Evolutionary conservation across 2,797 vertebrate species (phyloP).

Genomic region (Diglossa cyanea): DNA sequence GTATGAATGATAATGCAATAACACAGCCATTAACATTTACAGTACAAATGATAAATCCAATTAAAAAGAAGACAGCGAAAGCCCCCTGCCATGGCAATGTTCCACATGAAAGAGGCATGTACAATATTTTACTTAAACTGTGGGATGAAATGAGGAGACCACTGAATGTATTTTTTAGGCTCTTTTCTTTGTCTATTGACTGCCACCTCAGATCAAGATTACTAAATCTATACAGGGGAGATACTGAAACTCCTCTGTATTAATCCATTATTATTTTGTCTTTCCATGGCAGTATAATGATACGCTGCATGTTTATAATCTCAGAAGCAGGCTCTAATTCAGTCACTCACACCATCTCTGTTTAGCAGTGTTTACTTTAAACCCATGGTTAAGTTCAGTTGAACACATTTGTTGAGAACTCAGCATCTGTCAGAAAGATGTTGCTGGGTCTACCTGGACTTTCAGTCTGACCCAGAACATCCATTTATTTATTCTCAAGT

Average conservation of each 20-base stretch:
- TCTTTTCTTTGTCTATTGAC: neutral
- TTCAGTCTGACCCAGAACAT: neutral
- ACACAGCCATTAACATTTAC: neutral
- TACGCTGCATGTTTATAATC: neutral
- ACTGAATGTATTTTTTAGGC: neutral
- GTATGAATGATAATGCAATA: neutral
- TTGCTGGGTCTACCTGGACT: neutral
- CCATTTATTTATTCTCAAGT: neutral
- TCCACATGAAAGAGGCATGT: neutral
- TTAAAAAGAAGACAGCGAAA: neutral
- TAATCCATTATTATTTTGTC: neutral
- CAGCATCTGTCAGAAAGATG: neutral
- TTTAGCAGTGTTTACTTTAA: neutral
- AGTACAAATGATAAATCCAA: accelerated
- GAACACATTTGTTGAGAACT: neutral
- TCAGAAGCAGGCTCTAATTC: neutral
- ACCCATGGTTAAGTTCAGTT: neutral
- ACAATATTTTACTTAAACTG: neutral
- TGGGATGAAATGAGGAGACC: neutral
- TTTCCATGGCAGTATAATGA: neutral
- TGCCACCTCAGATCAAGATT: neutral
- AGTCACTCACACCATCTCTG: neutral
- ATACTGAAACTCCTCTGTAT: neutral
- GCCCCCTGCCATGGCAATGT: neutral
- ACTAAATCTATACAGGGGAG: neutral